These are phyloP conservation scores for Pseudococcus viburni DNA, from an alignment of 2,888 invertebrate species.

Conservation along the genomic window DNA sequence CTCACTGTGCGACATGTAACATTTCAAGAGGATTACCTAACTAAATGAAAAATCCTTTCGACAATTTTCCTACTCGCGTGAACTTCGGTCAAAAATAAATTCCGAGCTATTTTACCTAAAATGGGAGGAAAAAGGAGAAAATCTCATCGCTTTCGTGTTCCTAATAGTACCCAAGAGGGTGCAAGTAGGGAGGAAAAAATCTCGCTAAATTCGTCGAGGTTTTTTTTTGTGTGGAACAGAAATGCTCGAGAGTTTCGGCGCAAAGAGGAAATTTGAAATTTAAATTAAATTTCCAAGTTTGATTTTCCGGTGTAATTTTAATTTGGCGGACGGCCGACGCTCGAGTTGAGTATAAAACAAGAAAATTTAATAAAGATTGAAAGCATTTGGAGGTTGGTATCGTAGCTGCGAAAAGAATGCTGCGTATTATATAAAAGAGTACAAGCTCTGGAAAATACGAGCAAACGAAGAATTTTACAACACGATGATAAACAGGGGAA, in stretches of 20 bases:
- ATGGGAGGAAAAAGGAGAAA: background rate
- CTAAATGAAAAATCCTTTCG: slow-evolving; percentile 15
- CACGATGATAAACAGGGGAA: background rate
- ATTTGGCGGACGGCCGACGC: background rate
- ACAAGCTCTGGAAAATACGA: background rate
- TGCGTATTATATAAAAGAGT: background rate
- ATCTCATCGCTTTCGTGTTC: slow-evolving; percentile 2
- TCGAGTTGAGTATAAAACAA: background rate
- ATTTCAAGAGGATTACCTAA: background rate
- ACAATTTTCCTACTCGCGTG: background rate
- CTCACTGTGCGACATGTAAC: background rate
- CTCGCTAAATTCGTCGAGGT: background rate
- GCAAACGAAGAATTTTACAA: background rate
- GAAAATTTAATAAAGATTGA: slow-evolving; percentile 45
- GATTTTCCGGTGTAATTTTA: slow-evolving; percentile 44
- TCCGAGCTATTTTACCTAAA: background rate
- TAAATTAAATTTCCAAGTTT: slow-evolving; percentile 28
- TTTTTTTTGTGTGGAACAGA: background rate
- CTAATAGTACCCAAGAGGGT: background rate
- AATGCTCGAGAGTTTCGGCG: background rate
- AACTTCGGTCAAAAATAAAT: background rate
- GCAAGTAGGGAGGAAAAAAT: background rate
- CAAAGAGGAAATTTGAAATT: background rate
- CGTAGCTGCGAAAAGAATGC: background rate
- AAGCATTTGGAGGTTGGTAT: background rate